Conservation (phyloP, 2,113 vertebrate genomes). For the Trochalopteron elliotii region DNA sequence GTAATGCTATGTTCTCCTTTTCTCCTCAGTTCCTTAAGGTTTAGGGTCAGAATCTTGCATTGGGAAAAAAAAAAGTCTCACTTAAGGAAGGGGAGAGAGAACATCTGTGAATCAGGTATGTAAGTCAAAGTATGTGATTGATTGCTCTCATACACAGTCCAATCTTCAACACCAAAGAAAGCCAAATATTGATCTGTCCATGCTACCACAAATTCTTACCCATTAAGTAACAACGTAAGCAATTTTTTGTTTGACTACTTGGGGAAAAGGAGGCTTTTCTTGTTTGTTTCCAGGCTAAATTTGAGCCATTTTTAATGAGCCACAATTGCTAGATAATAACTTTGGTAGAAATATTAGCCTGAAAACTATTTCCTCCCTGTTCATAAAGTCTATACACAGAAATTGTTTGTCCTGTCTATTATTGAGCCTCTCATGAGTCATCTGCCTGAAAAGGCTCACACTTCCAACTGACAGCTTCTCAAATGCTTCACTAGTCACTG, state of each 20-base stretch:
- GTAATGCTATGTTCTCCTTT: background rate
- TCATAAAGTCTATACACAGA: background rate
- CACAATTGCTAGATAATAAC: background rate
- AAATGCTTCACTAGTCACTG: background rate
- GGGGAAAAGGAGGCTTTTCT: rapidly evolving
- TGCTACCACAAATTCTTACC: background rate
- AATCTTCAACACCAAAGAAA: background rate
- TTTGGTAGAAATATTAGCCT: background rate
- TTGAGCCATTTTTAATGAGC: background rate
- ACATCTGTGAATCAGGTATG: background rate
- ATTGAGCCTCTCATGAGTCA: background rate
- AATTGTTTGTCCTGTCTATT: background rate
- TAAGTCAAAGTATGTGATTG: background rate
- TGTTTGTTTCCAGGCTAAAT: background rate
- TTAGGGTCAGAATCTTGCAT: background rate
- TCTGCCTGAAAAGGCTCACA: background rate
- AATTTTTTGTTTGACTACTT: background rate
- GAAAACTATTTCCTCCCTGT: background rate
- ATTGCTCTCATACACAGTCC: background rate
- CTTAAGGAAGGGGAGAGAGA: background rate
- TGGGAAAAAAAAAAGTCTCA: background rate
- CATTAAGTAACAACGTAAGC: background rate
- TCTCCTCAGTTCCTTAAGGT: background rate
- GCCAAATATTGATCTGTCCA: background rate
- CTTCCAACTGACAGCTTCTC: background rate